Evolutionary conservation across 2,888 invertebrate genomes (phyloP).

Genomic region (Celastrina argiolus): DNA sequence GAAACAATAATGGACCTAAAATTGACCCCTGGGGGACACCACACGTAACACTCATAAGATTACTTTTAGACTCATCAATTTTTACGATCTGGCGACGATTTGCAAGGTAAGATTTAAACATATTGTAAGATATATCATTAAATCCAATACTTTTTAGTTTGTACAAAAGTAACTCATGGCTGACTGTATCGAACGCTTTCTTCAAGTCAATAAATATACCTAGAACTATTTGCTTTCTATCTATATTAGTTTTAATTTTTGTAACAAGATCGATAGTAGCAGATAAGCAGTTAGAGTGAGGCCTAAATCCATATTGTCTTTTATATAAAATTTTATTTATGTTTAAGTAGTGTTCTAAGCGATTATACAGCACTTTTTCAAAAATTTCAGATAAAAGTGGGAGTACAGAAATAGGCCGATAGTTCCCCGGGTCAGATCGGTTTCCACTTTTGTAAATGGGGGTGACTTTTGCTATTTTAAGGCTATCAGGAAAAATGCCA

Average conservation of each 20-base stretch:
- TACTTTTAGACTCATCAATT: conserved; percentile 10
- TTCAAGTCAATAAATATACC: conserved; percentile 22
- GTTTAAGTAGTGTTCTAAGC: neutral
- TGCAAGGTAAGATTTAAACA: too few relatives aligned
- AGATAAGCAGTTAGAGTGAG: neutral
- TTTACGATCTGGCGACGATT: too few relatives aligned
- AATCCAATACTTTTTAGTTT: conserved; percentile 13
- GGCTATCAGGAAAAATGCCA: conserved; percentile 1
- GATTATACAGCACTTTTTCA: conserved; percentile 11
- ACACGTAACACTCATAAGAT: neutral
- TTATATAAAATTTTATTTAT: neutral
- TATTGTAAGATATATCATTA: neutral
- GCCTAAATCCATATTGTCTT: conserved; percentile 3
- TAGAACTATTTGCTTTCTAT: conserved; percentile 18
- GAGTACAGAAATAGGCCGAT: conserved; percentile 13
- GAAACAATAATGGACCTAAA: conserved; percentile 15
- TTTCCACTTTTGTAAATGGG: conserved; percentile 2
- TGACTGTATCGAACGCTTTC: conserved; percentile 20
- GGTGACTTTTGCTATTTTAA: conserved; percentile 5
- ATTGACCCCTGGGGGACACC: conserved; percentile 23
- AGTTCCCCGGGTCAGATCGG: neutral
- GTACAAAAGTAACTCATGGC: neutral
- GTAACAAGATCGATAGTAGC: conserved; percentile 6
- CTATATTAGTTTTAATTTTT: conserved; percentile 21
- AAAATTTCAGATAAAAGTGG: conserved; percentile 17